Percentiles rank a stretch among this genome's conserved stretches.
Conservation (phyloP, 2,797 vertebrate genomes). For the Lindbergichthys nudifrons region DNA sequence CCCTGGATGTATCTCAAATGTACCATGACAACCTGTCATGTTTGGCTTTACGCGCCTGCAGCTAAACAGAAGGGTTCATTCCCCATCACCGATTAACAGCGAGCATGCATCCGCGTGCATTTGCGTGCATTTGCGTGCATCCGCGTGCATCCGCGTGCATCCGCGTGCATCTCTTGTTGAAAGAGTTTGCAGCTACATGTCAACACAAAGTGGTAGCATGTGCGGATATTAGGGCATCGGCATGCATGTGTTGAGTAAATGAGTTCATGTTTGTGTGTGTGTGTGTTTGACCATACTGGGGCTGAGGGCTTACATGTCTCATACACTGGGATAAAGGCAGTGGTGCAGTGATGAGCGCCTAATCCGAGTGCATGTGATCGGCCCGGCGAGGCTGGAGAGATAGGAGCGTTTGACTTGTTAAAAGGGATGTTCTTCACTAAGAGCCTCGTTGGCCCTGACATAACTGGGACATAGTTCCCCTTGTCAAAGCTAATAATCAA, state of each 20-base stretch:
- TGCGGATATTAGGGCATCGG: slow-evolving; percentile 42
- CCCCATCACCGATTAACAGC: slow-evolving; percentile 73
- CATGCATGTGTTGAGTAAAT: slow-evolving; percentile 57
- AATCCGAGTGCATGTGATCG: slow-evolving; percentile 70
- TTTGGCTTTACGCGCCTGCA: slow-evolving; percentile 68
- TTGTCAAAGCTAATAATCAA: slow-evolving; percentile 85
- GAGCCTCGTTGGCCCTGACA: slow-evolving; percentile 83
- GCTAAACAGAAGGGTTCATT: slow-evolving; percentile 83
- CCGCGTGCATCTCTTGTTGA: slow-evolving; percentile 59
- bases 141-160: slow-evolving; percentile 40
- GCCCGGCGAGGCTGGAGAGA: slow-evolving; percentile 65
- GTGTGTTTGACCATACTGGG: slow-evolving; percentile 40
- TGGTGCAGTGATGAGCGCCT: slow-evolving; percentile 68
- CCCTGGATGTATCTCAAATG: slow-evolving; percentile 75
- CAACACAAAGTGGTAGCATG: slow-evolving; percentile 61
- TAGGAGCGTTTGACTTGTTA: slow-evolving; percentile 81
- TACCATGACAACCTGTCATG: slow-evolving; percentile 81
- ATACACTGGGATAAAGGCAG: slow-evolving; percentile 64
- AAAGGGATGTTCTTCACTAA: slow-evolving; percentile 82
- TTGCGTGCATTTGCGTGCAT: slow-evolving; percentile 31
- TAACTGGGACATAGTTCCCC: slow-evolving; percentile 85
- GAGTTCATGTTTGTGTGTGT: slow-evolving; percentile 23
- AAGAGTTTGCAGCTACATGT: slow-evolving; percentile 63
- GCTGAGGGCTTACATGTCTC: slow-evolving; percentile 61
- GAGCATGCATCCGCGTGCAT: slow-evolving; percentile 60